Percentiles rank a stretch among this genome's conserved stretches.
Evolutionary conservation across 1,140 invertebrate genomes (phyloP).

Genomic region (Eufriesea mexicana): DNA sequence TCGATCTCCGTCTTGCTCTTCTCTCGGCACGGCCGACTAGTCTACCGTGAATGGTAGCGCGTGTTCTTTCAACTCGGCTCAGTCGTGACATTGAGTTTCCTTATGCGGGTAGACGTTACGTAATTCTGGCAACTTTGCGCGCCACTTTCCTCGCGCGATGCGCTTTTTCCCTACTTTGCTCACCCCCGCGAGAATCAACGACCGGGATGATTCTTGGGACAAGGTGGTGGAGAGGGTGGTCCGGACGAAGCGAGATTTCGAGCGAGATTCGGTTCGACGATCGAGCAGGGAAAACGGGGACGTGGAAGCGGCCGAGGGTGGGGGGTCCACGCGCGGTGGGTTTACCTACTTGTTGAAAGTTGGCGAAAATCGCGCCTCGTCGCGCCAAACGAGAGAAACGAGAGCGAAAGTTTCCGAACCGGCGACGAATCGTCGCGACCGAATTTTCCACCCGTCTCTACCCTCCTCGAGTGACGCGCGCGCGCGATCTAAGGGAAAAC

Average conservation of each 20-base stretch:
- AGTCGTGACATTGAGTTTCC: conserved; percentile 56
- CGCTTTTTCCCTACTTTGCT: too few relatives aligned
- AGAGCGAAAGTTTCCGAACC: conserved; percentile 17
- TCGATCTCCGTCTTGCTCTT: conserved; percentile 16
- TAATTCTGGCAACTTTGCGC: conserved; percentile 47
- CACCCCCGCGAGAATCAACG: not conserved
- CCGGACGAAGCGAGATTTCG: not conserved
- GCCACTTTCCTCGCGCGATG: conserved; percentile 25
- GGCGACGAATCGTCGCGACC: conserved; percentile 2
- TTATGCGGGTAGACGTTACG: conserved; percentile 46
- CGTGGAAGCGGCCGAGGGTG: not conserved
- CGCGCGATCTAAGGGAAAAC: not conserved
- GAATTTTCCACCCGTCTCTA: not conserved
- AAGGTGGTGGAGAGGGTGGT: too few relatives aligned
- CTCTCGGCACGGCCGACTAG: conserved; percentile 45
- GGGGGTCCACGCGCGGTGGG: not conserved
- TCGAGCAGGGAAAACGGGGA: not conserved
- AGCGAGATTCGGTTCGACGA: not conserved
- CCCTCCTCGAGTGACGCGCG: too few relatives aligned
- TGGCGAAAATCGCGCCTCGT: not conserved
- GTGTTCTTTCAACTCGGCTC: conserved; percentile 49
- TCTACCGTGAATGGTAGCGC: conserved; percentile 51
- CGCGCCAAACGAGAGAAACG: not conserved
- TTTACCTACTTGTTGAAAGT: conserved; percentile 30
- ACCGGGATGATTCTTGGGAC: too few relatives aligned